Evolutionary conservation across 2,888 invertebrate genomes (phyloP), one percentile per base, ranked within the genome.

Genomic region (Oegoconia quadripuncta): DNA sequence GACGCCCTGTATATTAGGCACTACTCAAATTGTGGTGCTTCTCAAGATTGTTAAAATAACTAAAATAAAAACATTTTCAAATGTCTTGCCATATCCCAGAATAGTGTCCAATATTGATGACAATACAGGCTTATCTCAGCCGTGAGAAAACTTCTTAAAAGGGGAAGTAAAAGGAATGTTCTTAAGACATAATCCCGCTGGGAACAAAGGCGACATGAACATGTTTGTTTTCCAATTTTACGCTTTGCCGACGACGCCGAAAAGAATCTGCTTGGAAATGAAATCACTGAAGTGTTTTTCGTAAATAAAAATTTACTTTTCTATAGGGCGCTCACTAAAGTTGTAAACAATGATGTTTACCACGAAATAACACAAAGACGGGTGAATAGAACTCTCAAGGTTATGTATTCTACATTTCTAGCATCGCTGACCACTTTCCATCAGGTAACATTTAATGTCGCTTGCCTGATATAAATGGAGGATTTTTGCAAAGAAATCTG

Each of bases 141-240:
- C 44, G 44, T 43, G 47, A 57, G 46, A 52, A 49, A 52, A 57
- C 46, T 42, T 34, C 46, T 52, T 51, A 44, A 44, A 56, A 17
- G 34, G 45, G 57, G 51, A 48, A 57, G 51, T 47, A 54, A 59
- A 54, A 56, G 58, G 42, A 60, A 59, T 46, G 47, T 50, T 56
- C 61, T 51, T 58, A 57, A 70, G 64, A 60, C 54, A 55, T 59
- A 68, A 69, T 68, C 59, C 69, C 66, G 42, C 43, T 40, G 66
- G 66, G 66, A 62, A 64, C 59, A 64, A 64, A 64, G 52, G 46
- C 58, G 58, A 67, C 62, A 62, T 61, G 65, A 60, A 59, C 63
- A 70, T 74, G 73, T 77, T 76, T 75, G 69, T 69, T 64, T 63
- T 59, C 59, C 78, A 81, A 81, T 81, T 81, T 82, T 71, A 77